Percentiles rank a stretch among this genome's conserved stretches.
These are phyloP conservation scores for Cuniculus paca DNA, from an alignment of 2,797 vertebrate genomes.

Conservation along the genomic window DNA sequence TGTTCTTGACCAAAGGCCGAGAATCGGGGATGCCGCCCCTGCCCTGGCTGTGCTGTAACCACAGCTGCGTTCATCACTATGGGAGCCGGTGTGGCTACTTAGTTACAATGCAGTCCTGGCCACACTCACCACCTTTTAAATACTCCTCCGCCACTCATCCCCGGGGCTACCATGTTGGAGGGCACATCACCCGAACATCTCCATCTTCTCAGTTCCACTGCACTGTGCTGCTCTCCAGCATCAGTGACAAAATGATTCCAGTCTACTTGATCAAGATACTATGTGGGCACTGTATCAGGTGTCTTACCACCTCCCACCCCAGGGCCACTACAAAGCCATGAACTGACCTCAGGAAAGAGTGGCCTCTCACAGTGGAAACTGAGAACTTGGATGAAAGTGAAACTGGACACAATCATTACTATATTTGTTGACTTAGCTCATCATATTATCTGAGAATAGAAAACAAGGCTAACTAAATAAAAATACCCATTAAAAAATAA, in stretches of 20 bases:
- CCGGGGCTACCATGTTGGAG: not conserved
- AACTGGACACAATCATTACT: not conserved
- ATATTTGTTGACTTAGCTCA: not conserved
- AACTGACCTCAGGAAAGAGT: conserved; percentile 22
- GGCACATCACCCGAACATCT: not conserved
- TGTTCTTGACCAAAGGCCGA: not conserved
- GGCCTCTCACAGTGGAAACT: not conserved
- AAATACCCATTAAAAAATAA: conserved; percentile 37
- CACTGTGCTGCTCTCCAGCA: not conserved
- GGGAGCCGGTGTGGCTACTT: not conserved
- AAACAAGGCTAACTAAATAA: conserved; percentile 34
- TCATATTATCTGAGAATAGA: not conserved
- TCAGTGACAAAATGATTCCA: not conserved
- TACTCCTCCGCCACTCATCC: not conserved
- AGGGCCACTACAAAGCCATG: not conserved
- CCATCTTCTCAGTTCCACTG: not conserved
- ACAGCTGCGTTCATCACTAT: not conserved
- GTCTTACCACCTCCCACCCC: not conserved
- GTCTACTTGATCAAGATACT: not conserved
- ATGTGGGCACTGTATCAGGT: not conserved
- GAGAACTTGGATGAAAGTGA: not conserved
- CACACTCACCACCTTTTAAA: not conserved
- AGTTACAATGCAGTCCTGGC: not conserved
- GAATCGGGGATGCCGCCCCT: not conserved
- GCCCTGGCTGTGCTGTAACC: not conserved